Percentiles rank a stretch among this genome's conserved stretches.
phyloP scores from a whole-genome alignment of 2,113 vertebrate genomes.

The Ariopsis seemanni region DNA sequence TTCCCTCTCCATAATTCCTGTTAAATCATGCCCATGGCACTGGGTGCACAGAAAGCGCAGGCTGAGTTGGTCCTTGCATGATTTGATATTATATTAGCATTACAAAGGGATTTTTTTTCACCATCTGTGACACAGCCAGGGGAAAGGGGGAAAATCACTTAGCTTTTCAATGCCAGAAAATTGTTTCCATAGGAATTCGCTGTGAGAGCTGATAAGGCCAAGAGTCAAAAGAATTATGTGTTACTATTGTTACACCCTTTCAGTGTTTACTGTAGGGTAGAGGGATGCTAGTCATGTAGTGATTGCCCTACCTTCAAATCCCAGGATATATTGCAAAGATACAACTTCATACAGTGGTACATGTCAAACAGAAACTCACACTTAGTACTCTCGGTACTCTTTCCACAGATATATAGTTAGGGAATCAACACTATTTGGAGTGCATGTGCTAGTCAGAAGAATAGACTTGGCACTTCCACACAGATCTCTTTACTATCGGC shows the following conservation, averaged over 20 bases:
- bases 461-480: slow-evolving; percentile 72
- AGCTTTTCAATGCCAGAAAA: slow-evolving; percentile 60
- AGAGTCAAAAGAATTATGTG: slow-evolving; percentile 20
- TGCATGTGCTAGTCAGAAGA: slow-evolving; percentile 63
- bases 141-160: slow-evolving; percentile 55
- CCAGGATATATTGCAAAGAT: slow-evolving; percentile 9
- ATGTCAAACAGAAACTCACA: slow-evolving; percentile 3
- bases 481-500: slow-evolving; percentile 72
- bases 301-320: slow-evolving; percentile 15
- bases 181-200: slow-evolving; percentile 70
- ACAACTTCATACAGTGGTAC: background rate
- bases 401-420: slow-evolving; percentile 47
- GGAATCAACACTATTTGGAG: slow-evolving; percentile 66
- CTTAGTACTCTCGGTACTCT: background rate
- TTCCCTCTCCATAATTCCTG: slow-evolving; percentile 59
- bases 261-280: slow-evolving; percentile 16
- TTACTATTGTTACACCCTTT: slow-evolving; percentile 6
- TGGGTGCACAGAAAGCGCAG: slow-evolving; percentile 64
- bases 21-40: slow-evolving; percentile 73
- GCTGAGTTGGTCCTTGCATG: slow-evolving; percentile 69
- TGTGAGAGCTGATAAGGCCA: slow-evolving; percentile 55
- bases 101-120: slow-evolving; percentile 74
- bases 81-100: slow-evolving; percentile 82
- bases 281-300: background rate
- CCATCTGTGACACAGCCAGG: slow-evolving; percentile 72